phyloP scores from a whole-genome alignment of 2,888 invertebrate species.

The Ctena decussata region DNA sequence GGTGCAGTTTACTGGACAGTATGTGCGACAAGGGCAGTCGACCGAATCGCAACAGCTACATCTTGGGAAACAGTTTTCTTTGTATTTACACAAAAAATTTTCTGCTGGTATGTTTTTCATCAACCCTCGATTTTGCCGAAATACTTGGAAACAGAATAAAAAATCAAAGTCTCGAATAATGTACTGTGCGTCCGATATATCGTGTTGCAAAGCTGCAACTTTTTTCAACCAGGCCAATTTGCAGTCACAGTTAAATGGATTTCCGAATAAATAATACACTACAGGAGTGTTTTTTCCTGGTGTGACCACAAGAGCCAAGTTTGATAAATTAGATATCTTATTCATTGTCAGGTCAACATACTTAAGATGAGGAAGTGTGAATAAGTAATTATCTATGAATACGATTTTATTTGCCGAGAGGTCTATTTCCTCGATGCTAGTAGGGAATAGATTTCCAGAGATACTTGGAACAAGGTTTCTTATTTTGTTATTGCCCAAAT shows the following conservation, averaged over 20 bases:
- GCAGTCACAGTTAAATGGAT: constrained; percentile 13
- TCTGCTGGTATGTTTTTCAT: background rate
- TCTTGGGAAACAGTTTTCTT: background rate
- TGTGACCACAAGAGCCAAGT: background rate
- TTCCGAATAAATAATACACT: background rate
- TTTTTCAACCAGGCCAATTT: background rate
- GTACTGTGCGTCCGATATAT: background rate
- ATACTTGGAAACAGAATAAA: background rate
- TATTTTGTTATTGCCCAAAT: background rate
- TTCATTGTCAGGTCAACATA: background rate
- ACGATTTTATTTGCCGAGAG: background rate
- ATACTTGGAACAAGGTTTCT: background rate
- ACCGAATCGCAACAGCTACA: background rate
- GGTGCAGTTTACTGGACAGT: background rate
- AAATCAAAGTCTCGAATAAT: background rate
- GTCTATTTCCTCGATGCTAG: background rate
- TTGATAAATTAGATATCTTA: background rate
- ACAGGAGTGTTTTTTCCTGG: background rate
- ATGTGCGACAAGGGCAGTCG: background rate
- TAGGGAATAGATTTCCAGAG: background rate
- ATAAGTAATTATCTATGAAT: background rate
- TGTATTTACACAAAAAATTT: background rate
- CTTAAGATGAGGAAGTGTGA: background rate
- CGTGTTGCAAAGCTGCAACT: background rate
- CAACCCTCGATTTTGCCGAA: background rate